phyloP scores from a whole-genome alignment of 2,113 vertebrate species.

The Microcebus murinus region DNA sequence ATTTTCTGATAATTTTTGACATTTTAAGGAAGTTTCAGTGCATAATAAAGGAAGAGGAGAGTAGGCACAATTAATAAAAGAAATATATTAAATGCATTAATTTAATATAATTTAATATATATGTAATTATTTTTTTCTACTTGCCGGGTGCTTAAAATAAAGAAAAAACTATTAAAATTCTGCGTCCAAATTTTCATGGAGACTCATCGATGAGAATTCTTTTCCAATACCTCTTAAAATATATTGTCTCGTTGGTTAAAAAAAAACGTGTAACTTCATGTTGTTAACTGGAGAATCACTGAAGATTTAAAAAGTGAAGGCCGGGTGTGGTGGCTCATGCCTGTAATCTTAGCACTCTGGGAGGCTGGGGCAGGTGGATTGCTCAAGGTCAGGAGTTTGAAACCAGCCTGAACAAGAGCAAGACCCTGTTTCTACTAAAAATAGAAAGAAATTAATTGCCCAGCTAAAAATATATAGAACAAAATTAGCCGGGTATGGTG shows the following conservation, averaged over 20 bases:
- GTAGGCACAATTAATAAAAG: neutral
- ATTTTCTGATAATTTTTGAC: neutral
- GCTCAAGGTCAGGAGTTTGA: too few species aligned
- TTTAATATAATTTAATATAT: neutral
- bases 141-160: neutral
- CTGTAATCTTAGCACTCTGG: too few species aligned
- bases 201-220: neutral
- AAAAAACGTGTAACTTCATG: neutral
- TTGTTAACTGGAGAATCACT: neutral
- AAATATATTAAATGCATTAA: neutral
- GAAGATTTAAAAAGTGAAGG: neutral
- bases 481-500: too few species aligned
- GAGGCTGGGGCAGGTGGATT: too few species aligned
- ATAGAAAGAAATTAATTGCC: too few species aligned
- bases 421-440: too few species aligned
- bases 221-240: neutral
- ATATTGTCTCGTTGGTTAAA: neutral
- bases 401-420: too few species aligned
- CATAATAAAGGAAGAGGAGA: neutral
- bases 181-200: neutral
- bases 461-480: too few species aligned
- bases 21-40: neutral
- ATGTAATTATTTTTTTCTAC: neutral
- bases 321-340: too few species aligned
- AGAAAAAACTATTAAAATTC: neutral